Base-by-base conservation (phyloP, 2,113 vertebrate species). In the Coptodon rendalli region DNA sequence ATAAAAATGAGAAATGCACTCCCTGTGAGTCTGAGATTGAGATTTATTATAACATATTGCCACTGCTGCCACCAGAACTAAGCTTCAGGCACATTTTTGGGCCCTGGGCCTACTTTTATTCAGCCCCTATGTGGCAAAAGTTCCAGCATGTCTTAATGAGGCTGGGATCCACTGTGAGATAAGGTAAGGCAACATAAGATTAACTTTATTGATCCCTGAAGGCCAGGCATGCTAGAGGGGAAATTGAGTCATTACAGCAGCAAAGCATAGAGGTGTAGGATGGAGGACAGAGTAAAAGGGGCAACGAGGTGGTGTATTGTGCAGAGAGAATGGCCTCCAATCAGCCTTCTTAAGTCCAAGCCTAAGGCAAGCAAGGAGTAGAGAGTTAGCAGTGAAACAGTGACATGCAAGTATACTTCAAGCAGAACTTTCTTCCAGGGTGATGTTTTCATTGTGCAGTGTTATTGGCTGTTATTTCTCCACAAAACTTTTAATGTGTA, bases 161-260 rank as follows among this genome's bases (percentile, higher is more conserved):
- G 63, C 85, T 84, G 63, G 22, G 76, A 88, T 94, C 61, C 91
- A 91, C 76, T 86, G 88, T 56, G 48, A 87, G 91, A 94, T 94
- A 92, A 92, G 87, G 87, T 89, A 92, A 91, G 82, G 89, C 82
- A 90, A 94, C 91, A 90, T 89, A 87, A 90, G 88, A 95, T 94
- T 92, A 93, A 91, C 92, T 94, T 89, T 91, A 95, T 94, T 92
- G 93, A 95, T 94, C 90, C 91, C 87, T 16, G 63, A 89, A 63
- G 90, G 89, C 82, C 80, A 80, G 85, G 73, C 86, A 91, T 81
- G 87, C 93, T 88, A 81, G 85, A 79, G 88, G 90, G 89, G 90
- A 82, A 92, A 93, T 88, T 71, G 90, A 92, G 82, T 93, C 92
- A 92, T 93, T 91, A 91, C 86, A 87, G 82, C 34, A 81, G 84